These are phyloP conservation scores for Gymnobelideus leadbeateri DNA, from an alignment of 2,113 vertebrate genomes.

Conservation along the genomic window DNA sequence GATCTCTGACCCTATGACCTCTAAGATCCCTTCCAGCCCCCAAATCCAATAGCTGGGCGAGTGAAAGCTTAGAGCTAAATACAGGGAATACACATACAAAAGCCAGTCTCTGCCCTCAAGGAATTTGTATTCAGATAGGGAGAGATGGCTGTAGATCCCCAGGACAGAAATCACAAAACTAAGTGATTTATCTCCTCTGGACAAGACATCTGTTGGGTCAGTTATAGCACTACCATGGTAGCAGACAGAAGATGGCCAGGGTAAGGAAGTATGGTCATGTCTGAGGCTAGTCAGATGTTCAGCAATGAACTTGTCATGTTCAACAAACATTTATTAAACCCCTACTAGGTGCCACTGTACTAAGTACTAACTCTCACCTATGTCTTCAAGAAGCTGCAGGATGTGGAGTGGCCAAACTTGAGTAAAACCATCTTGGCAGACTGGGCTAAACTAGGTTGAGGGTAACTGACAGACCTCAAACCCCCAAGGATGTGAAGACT, in stretches of 20 bases:
- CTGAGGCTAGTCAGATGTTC: not conserved
- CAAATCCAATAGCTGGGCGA: not conserved
- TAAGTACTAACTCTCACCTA: not conserved
- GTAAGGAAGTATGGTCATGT: too few relatives aligned
- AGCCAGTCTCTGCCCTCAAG: not conserved
- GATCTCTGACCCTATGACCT: not conserved
- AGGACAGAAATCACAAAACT: too few relatives aligned
- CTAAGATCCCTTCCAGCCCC: not conserved
- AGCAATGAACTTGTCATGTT: not conserved
- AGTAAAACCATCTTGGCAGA: not conserved
- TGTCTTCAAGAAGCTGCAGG: not conserved
- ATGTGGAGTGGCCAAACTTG: not conserved
- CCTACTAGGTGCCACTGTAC: not conserved
- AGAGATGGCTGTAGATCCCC: too few relatives aligned
- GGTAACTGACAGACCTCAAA: not conserved
- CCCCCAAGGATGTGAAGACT: too few relatives aligned
- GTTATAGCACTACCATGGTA: not conserved
- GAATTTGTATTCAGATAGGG: not conserved
- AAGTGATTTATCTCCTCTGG: not conserved
- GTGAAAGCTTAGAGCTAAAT: not conserved
- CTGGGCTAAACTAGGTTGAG: not conserved
- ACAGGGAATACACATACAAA: not conserved
- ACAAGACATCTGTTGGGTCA: not conserved
- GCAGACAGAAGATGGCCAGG: too few relatives aligned
- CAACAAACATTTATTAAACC: not conserved